phyloP scores from a whole-genome alignment of 2,888 invertebrate genomes.

The Drosophila mimica region DNA sequence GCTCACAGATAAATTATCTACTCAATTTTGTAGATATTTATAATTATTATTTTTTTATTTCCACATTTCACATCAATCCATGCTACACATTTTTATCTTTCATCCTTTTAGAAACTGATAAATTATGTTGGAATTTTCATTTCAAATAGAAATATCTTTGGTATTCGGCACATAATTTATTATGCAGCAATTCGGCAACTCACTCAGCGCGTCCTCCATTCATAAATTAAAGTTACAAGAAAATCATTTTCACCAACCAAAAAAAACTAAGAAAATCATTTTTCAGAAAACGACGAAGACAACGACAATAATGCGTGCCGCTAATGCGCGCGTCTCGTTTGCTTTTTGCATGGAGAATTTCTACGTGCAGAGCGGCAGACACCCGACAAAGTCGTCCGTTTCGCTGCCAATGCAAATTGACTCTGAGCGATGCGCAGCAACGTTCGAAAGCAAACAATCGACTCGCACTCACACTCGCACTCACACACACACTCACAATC shows the following conservation, averaged over 20 bases:
- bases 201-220: constrained; percentile 54
- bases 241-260: constrained; percentile 25
- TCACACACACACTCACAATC: background rate
- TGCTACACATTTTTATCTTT: constrained; percentile 50
- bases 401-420: constrained; percentile 71
- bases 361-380: background rate
- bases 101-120: constrained; percentile 60
- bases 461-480: constrained; percentile 9
- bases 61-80: constrained; percentile 41
- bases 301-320: constrained; percentile 1
- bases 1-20: background rate
- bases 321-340: constrained; percentile 23
- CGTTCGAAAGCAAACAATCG: constrained; percentile 16
- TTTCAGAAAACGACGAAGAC: constrained; percentile 16
- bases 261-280: constrained; percentile 31
- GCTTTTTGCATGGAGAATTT: constrained; percentile 51
- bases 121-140: constrained; percentile 58
- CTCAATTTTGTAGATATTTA: constrained; percentile 2
- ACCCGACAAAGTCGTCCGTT: constrained; percentile 56
- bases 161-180: constrained; percentile 70
- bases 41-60: constrained; percentile 29
- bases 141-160: constrained; percentile 56
- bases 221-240: constrained; percentile 72
- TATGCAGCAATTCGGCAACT: constrained; percentile 46
- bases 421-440: constrained; percentile 58